A percentile compares a stretch with the other conserved stretches of the same genome.
phyloP scores from a whole-genome alignment of 2,113 vertebrate species.

The Hemiscyllium ocellatum region DNA sequence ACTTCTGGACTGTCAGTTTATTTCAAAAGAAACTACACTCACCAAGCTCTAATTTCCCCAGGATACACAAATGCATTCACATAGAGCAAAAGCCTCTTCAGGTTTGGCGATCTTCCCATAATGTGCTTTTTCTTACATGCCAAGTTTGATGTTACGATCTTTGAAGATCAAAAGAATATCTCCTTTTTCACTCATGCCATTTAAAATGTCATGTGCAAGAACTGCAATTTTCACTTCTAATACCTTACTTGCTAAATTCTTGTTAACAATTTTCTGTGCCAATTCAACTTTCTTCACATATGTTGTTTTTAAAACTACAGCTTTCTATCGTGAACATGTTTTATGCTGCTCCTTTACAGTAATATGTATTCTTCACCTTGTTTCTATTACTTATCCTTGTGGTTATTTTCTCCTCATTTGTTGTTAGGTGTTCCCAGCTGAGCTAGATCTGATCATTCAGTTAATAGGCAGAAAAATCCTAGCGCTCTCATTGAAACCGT shows the following conservation, averaged over 20 bases:
- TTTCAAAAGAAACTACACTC: neutral
- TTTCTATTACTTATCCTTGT: neutral
- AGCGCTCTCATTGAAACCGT: neutral
- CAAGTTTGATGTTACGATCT: neutral
- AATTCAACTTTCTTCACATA: neutral
- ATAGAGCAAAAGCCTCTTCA: neutral
- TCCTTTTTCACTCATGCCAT: neutral
- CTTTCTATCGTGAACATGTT: slow-evolving; percentile 13
- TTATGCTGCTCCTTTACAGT: neutral
- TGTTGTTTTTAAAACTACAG: neutral
- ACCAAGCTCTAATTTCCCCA: neutral
- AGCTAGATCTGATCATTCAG: neutral
- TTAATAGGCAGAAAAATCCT: neutral
- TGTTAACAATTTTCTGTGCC: neutral
- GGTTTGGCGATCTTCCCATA: neutral
- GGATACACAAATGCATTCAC: neutral
- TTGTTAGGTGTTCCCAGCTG: neutral
- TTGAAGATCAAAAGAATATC: neutral
- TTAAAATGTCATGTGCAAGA: neutral
- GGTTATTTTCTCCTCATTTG: neutral
- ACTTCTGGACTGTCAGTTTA: neutral
- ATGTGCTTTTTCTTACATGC: neutral
- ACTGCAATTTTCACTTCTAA: neutral
- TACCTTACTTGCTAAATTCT: neutral
- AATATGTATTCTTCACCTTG: neutral